These are phyloP conservation scores for Amblyraja radiata DNA, from an alignment of 2,797 vertebrate species.

Conservation along the genomic window DNA sequence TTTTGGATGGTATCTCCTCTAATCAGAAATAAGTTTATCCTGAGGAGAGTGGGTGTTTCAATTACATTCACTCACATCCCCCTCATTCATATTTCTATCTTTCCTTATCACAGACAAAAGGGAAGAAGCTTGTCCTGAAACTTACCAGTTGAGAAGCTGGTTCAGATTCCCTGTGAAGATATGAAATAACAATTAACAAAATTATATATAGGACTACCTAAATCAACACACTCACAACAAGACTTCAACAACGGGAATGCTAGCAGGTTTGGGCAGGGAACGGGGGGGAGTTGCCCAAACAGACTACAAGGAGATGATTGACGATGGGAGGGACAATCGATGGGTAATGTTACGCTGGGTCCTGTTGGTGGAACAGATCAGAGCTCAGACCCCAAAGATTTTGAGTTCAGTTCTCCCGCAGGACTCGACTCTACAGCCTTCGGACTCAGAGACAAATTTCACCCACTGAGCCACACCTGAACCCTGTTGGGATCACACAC, in stretches of 20 bases:
- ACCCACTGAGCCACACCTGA: background rate
- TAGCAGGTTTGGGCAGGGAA: background rate
- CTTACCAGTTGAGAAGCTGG: constrained; percentile 71
- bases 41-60: background rate
- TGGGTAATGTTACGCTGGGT: too few species aligned
- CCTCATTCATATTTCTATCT: background rate
- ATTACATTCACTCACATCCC: background rate
- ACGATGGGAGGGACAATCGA: too few species aligned
- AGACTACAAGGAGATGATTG: background rate
- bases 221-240: too few species aligned
- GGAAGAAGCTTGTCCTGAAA: background rate
- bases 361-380: background rate
- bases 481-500: background rate
- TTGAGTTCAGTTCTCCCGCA: background rate
- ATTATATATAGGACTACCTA: background rate
- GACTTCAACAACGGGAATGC: too few species aligned
- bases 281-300: too few species aligned
- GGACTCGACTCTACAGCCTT: too few species aligned
- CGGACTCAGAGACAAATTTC: background rate
- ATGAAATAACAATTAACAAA: background rate
- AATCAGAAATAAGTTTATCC: background rate
- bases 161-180: constrained; percentile 61
- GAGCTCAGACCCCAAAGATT: background rate
- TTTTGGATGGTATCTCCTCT: background rate
- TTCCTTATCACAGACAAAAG: too few species aligned